Conservation (phyloP, 2,888 invertebrate genomes). For the Lampropteryx suffumata region DNA sequence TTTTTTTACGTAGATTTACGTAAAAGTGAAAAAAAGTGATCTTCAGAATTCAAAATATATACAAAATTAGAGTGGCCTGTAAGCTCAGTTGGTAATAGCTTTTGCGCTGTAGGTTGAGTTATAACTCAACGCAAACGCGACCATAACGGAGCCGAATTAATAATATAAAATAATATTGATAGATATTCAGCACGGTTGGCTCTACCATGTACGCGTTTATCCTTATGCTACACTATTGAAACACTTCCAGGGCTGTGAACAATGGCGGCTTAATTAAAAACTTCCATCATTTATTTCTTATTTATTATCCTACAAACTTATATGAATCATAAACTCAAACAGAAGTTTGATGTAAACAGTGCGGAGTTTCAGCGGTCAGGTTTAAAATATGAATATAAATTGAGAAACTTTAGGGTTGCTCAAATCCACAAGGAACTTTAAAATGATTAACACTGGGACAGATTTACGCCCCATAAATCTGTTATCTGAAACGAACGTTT, state of each 20-base stretch:
- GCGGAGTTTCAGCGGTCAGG: conserved; percentile 59
- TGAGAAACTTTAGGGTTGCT: conserved; percentile 72
- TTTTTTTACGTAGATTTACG: too few relatives aligned
- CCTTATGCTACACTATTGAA: background rate
- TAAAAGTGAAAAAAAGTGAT: too few relatives aligned
- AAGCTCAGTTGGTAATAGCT: too few relatives aligned
- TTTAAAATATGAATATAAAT: conserved; percentile 80
- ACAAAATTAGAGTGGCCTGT: too few relatives aligned
- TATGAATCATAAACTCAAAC: conserved; percentile 46
- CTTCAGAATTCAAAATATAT: too few relatives aligned
- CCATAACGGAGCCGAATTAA: too few relatives aligned
- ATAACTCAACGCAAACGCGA: too few relatives aligned
- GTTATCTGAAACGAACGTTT: conserved; percentile 16
- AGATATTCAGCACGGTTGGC: too few relatives aligned
- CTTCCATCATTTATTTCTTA: conserved; percentile 24
- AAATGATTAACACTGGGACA: conserved; percentile 68
- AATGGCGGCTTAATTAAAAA: conserved; percentile 21
- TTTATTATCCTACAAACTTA: conserved; percentile 37
- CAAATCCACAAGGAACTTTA: conserved; percentile 66
- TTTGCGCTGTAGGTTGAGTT: too few relatives aligned
- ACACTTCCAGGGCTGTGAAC: background rate
- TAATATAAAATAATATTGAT: too few relatives aligned
- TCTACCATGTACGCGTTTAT: too few relatives aligned
- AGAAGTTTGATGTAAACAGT: conserved; percentile 65
- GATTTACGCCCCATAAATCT: conserved; percentile 52